Evolutionary conservation across 2,888 invertebrate genomes (phyloP).

Genomic region (Scelioninae gen. 2): DNA sequence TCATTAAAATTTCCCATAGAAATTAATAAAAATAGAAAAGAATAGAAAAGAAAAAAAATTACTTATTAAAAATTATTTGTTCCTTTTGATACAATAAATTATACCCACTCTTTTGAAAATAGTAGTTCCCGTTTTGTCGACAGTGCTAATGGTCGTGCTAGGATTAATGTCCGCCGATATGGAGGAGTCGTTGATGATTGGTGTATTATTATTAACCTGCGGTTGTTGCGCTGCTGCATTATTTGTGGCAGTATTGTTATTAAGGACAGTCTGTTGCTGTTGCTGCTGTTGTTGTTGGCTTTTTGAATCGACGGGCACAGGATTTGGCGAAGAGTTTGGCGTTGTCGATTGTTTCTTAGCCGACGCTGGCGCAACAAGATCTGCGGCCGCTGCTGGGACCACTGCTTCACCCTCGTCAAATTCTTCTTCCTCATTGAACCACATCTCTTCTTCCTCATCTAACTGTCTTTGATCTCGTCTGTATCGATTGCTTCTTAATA

Average conservation of each 20-base stretch:
- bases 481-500: constrained; percentile 87
- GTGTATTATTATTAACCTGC: constrained; percentile 71
- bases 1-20: too few species aligned
- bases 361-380: constrained; percentile 73
- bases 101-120: constrained; percentile 75
- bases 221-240: constrained; percentile 73
- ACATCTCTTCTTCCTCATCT: constrained; percentile 99
- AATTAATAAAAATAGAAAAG: too few species aligned
- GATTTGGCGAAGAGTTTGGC: constrained; percentile 69
- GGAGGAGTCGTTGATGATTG: constrained; percentile 69
- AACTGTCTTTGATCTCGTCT: constrained; percentile 94
- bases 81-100: too few species aligned
- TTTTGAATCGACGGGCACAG: constrained; percentile 68
- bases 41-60: too few species aligned
- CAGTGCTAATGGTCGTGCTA: constrained; percentile 68
- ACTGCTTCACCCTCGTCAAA: constrained; percentile 86
- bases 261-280: constrained; percentile 68
- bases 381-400: constrained; percentile 75
- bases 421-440: constrained; percentile 98
- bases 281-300: constrained; percentile 70
- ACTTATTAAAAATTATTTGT: too few species aligned
- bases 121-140: constrained; percentile 75
- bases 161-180: constrained; percentile 69
- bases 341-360: constrained; percentile 71
- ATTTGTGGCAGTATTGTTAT: constrained; percentile 75